Conservation (phyloP, 2,113 vertebrate species). For the Bothrops jararaca region DNA sequence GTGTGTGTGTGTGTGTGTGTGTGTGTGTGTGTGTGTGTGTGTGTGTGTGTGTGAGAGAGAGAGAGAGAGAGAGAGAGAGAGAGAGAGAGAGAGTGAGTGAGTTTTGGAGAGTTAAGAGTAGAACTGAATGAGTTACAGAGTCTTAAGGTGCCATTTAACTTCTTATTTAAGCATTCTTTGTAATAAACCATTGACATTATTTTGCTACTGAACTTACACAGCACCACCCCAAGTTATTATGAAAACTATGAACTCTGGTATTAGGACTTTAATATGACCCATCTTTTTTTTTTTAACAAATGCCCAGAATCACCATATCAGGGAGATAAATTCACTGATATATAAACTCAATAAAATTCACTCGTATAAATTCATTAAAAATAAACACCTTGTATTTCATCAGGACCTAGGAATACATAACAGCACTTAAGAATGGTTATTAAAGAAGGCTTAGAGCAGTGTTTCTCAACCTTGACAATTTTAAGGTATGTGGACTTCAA, state of each 20-base stretch:
- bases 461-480: no score
- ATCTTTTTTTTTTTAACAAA: neutral
- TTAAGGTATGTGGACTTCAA: no score
- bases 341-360: no score
- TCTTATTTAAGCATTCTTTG: neutral
- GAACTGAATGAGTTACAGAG: neutral
- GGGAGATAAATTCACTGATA: neutral
- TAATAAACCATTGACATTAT: neutral
- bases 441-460: neutral
- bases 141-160: neutral
- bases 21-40: no score
- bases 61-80: no score
- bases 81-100: neutral
- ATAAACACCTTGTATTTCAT: neutral
- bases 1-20: neutral
- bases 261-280: neutral
- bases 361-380: neutral
- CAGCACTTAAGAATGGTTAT: neutral
- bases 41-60: no score
- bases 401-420: neutral
- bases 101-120: neutral
- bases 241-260: neutral
- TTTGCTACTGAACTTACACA: neutral
- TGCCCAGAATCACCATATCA: neutral
- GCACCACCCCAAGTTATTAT: neutral